phyloP scores from a whole-genome alignment of 2,888 invertebrate species.

The Meteorus colon region DNA sequence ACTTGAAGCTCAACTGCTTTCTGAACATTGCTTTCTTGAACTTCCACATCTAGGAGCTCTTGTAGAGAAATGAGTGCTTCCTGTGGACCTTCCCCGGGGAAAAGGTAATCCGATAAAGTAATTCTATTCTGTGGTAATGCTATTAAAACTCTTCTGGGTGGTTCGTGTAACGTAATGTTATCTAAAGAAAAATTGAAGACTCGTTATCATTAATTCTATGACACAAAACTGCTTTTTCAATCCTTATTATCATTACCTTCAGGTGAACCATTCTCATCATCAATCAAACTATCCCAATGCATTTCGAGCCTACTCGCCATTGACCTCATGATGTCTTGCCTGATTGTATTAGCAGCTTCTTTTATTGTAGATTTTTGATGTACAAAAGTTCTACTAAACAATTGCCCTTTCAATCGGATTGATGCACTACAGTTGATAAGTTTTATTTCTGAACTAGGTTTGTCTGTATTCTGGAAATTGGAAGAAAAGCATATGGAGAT shows the following conservation, averaged over 20 bases:
- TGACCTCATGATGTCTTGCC: slow-evolving; percentile 89
- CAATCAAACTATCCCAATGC: slow-evolving; percentile 93
- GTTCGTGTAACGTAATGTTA: slow-evolving; percentile 89
- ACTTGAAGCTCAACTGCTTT: slow-evolving; percentile 85
- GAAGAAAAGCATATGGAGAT: neutral
- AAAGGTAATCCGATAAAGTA: slow-evolving; percentile 91
- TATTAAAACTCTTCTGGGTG: slow-evolving; percentile 89
- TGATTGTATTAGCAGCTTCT: slow-evolving; percentile 83
- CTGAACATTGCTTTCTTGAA: slow-evolving; percentile 81
- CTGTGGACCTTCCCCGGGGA: slow-evolving; percentile 90
- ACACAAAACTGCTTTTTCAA: neutral
- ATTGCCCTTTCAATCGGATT: slow-evolving; percentile 82
- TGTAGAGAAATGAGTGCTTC: slow-evolving; percentile 87
- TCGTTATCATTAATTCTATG: no score
- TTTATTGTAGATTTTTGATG: slow-evolving; percentile 83
- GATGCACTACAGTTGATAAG: slow-evolving; percentile 76
- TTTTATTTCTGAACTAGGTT: slow-evolving; percentile 52
- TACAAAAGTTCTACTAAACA: slow-evolving; percentile 85
- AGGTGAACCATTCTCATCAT: slow-evolving; percentile 83
- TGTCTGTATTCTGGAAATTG: slow-evolving; percentile 44
- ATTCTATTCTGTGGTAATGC: slow-evolving; percentile 79
- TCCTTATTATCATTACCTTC: slow-evolving; percentile 76
- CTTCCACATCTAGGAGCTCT: slow-evolving; percentile 86
- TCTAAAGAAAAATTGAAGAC: slow-evolving; percentile 72
- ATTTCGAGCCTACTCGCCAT: slow-evolving; percentile 90